Evolutionary conservation across 2,797 vertebrate species (phyloP).

Genomic region (Hippocampus kuda): DNA sequence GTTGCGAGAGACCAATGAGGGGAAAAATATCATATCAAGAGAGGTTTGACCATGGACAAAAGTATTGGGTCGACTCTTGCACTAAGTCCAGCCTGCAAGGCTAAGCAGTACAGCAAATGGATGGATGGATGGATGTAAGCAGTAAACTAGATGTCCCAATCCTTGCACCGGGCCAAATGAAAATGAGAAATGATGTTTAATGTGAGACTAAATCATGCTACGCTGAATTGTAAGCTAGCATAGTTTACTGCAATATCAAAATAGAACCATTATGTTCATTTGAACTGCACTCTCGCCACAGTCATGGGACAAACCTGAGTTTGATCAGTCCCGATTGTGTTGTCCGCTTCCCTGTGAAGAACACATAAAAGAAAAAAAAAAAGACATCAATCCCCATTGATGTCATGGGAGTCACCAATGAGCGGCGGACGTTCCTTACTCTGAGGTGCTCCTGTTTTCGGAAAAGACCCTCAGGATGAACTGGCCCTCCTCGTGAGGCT

Average conservation of each 20-base stretch:
- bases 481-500: constrained; percentile 86
- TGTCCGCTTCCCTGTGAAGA: constrained; percentile 70
- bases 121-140: no score
- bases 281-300: background rate
- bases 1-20: constrained; percentile 12
- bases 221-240: background rate
- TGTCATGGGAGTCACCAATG: background rate
- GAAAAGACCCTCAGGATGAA: constrained; percentile 97
- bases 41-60: background rate
- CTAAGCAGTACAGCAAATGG: background rate
- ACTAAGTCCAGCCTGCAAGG: background rate
- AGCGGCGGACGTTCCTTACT: constrained; percentile 67
- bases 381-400: constrained; percentile 2
- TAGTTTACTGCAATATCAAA: background rate
- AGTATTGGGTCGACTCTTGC: background rate
- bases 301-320: constrained; percentile 66
- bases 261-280: no score
- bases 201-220: background rate
- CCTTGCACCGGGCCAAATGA: background rate
- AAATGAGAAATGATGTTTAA: background rate
- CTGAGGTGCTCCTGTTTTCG: constrained; percentile 86
- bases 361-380: constrained; percentile 13
- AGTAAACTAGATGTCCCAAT: background rate
- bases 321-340: constrained; percentile 67
- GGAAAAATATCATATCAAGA: background rate